Base-by-base conservation (phyloP, 2,113 vertebrate species). In the Paraplagusia blochii region DNA sequence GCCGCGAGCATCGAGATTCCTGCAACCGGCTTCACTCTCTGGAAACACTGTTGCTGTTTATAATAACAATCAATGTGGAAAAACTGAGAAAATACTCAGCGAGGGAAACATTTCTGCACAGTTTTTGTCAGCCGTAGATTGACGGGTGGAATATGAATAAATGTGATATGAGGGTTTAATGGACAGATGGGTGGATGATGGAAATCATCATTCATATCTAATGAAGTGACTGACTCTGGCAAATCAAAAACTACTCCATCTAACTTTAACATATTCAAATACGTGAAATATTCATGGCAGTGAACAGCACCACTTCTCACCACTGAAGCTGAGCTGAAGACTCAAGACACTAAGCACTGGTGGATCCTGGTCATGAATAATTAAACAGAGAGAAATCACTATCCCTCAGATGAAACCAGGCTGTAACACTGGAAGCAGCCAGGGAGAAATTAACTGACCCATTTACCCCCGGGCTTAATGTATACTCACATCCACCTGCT, bases 321-420 rank as follows among this genome's bases (percentile, higher is more conserved):
- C 35, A 17, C 17, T 4, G 70, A 65, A 61, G 38, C 3, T 29
- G 63, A 54, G 47, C 5, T 11, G 36, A 62, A 67, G 69, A 12
- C 38, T 40, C 13, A 40, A 40, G 38, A 48, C 62, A 15, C 53
- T 8, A 57, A 69, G 59, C 9, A n/a, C 29, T 53, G 2, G 5
- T 57, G 53, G 43, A 77, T 63, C 8, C 16, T 60, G 70, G 53
- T 76, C 63, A 82, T 85, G 46, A 79, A 85, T 79, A 66, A 76
- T 85, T 72, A 69, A 82, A 44, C 44, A 29, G 58, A 63, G 19
- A 54, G 63, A 80, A 76, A 76, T 58, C 34, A 15, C 59, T 40
- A 66, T 59, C 43, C 13, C 48, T 69, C 51, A 72, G 77, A 75
- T 76, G 54, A 74, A 66, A 77, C 42, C 10, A 40, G 38, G 11